Conservation (phyloP, 2,113 vertebrate genomes). For the Hemicordylus capensis region DNA sequence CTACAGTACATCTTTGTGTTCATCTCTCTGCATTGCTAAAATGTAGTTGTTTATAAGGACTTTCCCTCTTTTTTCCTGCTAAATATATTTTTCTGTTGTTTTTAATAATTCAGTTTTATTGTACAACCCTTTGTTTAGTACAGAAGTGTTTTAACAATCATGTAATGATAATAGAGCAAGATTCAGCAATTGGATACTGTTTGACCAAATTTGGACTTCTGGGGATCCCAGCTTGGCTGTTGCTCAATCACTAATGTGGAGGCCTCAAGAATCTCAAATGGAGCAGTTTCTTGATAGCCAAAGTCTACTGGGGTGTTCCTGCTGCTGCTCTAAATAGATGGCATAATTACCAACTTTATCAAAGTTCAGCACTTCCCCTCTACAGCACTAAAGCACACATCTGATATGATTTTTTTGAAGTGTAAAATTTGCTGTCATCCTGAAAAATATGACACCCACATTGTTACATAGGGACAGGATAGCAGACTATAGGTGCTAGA, state of each 20-base stretch:
- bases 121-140: neutral
- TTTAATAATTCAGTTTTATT: neutral
- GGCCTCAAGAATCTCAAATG: neutral
- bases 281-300: neutral
- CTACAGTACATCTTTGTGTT: neutral
- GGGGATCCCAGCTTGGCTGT: neutral
- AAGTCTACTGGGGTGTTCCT: too few species aligned
- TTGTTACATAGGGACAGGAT: too few species aligned
- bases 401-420: too few species aligned
- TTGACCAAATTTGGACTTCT: neutral
- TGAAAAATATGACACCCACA: too few species aligned
- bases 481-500: too few species aligned
- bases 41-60: neutral
- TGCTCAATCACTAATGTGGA: neutral
- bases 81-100: too few species aligned
- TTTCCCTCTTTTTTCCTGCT: too few species aligned
- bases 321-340: too few species aligned
- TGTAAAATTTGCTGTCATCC: too few species aligned
- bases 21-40: neutral
- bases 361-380: too few species aligned
- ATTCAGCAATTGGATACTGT: neutral
- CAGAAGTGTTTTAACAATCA: neutral
- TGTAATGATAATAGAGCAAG: neutral
- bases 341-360: too few species aligned
- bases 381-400: too few species aligned